Evolutionary conservation across 2,113 vertebrate species (phyloP), one percentile per base, ranked within the genome.

Genomic region (Nibea coibor): DNA sequence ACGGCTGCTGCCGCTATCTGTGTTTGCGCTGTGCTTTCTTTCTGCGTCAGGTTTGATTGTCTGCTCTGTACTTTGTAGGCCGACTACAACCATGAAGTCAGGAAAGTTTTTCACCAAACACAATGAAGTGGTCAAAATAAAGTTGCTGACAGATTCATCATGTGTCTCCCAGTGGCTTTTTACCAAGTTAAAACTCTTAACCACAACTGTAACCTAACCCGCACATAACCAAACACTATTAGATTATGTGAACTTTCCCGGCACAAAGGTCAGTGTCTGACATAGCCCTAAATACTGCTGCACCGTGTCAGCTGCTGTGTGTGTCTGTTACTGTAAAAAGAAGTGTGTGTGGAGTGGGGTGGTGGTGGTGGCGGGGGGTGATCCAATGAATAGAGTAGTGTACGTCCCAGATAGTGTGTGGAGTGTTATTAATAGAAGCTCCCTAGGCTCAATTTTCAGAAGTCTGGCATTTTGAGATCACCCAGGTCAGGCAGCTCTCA

Each of bases 361-460:
- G 31, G 31, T 7, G 19, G 6, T 51, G 50, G 50, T 20, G 50
- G 53, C 6, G 16, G 79, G 81, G 54, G 58, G 31, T 26, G 63
- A 51, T 82, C n/a, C 57, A 72, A 61, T 81, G 70, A 80, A 75
- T 24, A 75, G 64, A 68, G 81, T 78, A 58, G 45, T 70, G 54
- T 28, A 82, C 86, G 90, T 85, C 91, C 89, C 86, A 94, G 72
- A 91, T 91, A 83, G 87, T 71, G 58, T 82, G 78, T 78, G n/a
- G 63, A 47, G 65, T 75, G 90, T 87, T 95, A 95, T 94, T 94
- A 93, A 94, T 95, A 95, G 93, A 85, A 22, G 54, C 51, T 69
- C 20, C 24, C 64, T 78, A 63, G 78, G 89, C 87, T 93, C 91
- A 74, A 80, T 92, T 94, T 92, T 90, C 93, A 92, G 86, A 57